Evolutionary conservation across 2,797 vertebrate genomes (phyloP), one percentile per base, ranked within the genome.

Genomic region (Vireo griseus): DNA sequence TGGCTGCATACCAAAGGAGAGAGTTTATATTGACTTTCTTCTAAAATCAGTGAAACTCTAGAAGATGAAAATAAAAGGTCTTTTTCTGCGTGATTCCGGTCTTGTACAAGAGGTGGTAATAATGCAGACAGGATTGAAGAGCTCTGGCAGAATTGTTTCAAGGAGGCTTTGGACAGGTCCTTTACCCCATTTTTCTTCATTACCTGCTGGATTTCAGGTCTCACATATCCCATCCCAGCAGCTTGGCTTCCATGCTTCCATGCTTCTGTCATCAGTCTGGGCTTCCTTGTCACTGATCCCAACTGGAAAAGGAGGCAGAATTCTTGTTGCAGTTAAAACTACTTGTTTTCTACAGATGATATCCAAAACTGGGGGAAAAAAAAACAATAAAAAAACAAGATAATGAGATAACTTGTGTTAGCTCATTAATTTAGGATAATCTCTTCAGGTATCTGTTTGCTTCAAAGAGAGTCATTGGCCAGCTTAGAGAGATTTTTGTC

Each of bases 41-140:
- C 52, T 85, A 69, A 82, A 80, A 86, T 77, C 65, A 68, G 26
- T 48, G 69, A 83, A 92, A 92, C 16, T 48, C 42, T 59, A 86
- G 86, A 85, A 86, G 61, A 89, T 65, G 16, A 95, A 94, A 92
- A 84, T n/a, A 69, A 86, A 93, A 82, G 20, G 4, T 40, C 31
- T 73, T 92, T 92, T 68, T 77, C 86, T 91, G 25, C 37, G 16
- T 44, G 47, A 47, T 71, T 91, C 39, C 45, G 48, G 39, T 62
- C 37, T 21, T 33, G 22, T 58, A 51, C 39, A 44, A 62, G 88
- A 54, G 18, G 12, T 55, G 26, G 14, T 54, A 62, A 66, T 57
- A 39, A 65, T 92, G 90, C 66, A 84, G 44, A 73, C 17, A 69
- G 45, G 17, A 81, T 6, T 22, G 47, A 94, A 68, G 73, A 79